These are phyloP conservation scores for Zaprionus capensis DNA, from an alignment of 1,140 invertebrate genomes.

Conservation along the genomic window DNA sequence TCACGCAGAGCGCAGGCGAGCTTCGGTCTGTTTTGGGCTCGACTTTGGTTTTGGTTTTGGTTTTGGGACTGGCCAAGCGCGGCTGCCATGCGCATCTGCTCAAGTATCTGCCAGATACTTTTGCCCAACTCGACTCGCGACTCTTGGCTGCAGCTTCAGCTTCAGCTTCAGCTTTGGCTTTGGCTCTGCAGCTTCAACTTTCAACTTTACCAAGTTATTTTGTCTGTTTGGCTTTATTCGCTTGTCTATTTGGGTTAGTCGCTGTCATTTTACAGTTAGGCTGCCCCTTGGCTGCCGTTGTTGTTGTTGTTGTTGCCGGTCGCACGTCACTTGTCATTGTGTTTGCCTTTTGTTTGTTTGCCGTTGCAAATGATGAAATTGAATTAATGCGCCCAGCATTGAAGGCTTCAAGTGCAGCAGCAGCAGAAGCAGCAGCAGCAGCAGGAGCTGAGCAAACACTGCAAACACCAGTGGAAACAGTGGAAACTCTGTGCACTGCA, in stretches of 20 bases:
- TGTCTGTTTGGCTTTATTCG: slow-evolving; percentile 47
- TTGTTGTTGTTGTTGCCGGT: slow-evolving; percentile 35
- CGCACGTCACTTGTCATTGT: slow-evolving; percentile 63
- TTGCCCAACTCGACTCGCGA: slow-evolving; percentile 53
- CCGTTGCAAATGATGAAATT: slow-evolving; percentile 53
- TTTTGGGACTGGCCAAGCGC: slow-evolving; percentile 1
- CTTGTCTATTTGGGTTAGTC: slow-evolving; percentile 62
- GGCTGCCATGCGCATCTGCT: slow-evolving; percentile 31
- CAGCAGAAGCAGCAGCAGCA: slow-evolving; percentile 54
- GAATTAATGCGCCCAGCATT: slow-evolving; percentile 57
- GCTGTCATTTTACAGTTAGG: slow-evolving; percentile 62
- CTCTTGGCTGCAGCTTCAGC: slow-evolving; percentile 7
- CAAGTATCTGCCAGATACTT: slow-evolving; percentile 70
- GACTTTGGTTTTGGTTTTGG: background rate
- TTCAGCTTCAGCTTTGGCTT: background rate
- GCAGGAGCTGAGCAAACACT: slow-evolving; percentile 73
- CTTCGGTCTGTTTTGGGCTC: background rate
- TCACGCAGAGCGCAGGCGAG: slow-evolving; percentile 59
- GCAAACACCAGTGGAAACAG: background rate
- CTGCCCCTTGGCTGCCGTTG: slow-evolving; percentile 1
- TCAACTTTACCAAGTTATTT: slow-evolving; percentile 57
- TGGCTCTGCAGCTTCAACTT: slow-evolving; percentile 71
- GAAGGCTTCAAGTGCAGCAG: slow-evolving; percentile 65
- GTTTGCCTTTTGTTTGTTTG: slow-evolving; percentile 62
- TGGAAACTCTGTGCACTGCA: background rate